phyloP scores from a whole-genome alignment of 1,140 invertebrate genomes.

The Rhizoglyphus robini region DNA sequence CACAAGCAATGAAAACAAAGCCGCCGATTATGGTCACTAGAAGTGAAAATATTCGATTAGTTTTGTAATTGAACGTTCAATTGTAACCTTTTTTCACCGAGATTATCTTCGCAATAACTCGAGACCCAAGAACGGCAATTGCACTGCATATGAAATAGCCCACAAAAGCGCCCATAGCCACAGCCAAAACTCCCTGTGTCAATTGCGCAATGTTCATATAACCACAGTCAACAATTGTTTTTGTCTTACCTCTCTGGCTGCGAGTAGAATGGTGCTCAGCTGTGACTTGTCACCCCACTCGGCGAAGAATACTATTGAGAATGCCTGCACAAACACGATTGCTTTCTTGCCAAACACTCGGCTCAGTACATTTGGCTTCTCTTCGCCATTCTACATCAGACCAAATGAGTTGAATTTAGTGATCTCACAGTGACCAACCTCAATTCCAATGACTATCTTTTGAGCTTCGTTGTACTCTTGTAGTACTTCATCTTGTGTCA shows the following conservation, averaged over 20 bases:
- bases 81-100: slow-evolving; percentile 52
- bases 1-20: slow-evolving; percentile 75
- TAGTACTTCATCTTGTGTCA: not conserved
- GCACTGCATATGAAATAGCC: slow-evolving; percentile 92
- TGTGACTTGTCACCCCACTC: slow-evolving; percentile 99
- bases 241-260: slow-evolving; percentile 70
- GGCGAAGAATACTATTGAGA: slow-evolving; percentile 89
- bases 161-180: slow-evolving; percentile 76
- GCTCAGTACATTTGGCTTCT: slow-evolving; percentile 15
- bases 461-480: slow-evolving; percentile 5
- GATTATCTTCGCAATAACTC: slow-evolving; percentile 88
- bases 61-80: not conserved
- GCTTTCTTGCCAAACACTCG: slow-evolving; percentile 20
- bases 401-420: not conserved
- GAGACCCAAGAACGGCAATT: slow-evolving; percentile 83
- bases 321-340: slow-evolving; percentile 40
- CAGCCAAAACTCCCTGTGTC: slow-evolving; percentile 48
- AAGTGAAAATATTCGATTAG: not conserved
- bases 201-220: no score
- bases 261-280: slow-evolving; percentile 86
- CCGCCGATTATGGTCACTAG: slow-evolving; percentile 82
- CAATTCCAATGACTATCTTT: not conserved
- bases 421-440: not conserved
- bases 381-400: not conserved
- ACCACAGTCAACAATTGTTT: no score